These are phyloP conservation scores for Cynoglossus semilaevis DNA, from an alignment of 2,113 vertebrate genomes.

Conservation along the genomic window DNA sequence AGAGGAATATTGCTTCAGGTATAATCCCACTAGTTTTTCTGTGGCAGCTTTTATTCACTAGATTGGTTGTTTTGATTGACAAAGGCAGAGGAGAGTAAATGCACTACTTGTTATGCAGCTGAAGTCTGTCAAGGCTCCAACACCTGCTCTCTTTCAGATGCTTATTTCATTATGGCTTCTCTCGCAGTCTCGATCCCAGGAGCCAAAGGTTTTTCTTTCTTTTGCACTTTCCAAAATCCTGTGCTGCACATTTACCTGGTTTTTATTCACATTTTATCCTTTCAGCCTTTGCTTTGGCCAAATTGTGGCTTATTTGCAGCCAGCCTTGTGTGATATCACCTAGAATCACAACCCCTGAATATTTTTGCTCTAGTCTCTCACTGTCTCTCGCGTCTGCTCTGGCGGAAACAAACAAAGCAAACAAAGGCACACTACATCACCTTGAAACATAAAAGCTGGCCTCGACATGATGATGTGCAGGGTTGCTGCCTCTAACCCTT, in stretches of 20 bases:
- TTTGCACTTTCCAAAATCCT: slow-evolving; percentile 18
- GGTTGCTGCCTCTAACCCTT: slow-evolving; percentile 30
- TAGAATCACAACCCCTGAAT: slow-evolving; percentile 23
- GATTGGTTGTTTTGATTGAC: slow-evolving; percentile 70
- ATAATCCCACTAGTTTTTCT: slow-evolving; percentile 47
- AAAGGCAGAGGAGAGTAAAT: slow-evolving; percentile 63
- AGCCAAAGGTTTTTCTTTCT: slow-evolving; percentile 27
- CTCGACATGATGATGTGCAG: slow-evolving; percentile 8
- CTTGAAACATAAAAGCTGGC: slow-evolving; percentile 17
- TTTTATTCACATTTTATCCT: slow-evolving; percentile 15
- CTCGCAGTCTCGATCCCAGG: slow-evolving; percentile 35
- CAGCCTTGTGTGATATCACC: slow-evolving; percentile 23
- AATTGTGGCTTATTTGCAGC: slow-evolving; percentile 41
- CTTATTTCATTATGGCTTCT: slow-evolving; percentile 69
- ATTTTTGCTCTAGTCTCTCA: slow-evolving; percentile 41
- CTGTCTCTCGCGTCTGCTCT: slow-evolving; percentile 8
- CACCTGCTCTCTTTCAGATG: slow-evolving; percentile 72
- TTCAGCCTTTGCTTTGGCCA: slow-evolving; percentile 5
- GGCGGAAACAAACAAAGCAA: slow-evolving; percentile 13
- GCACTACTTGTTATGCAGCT: slow-evolving; percentile 74
- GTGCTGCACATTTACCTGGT: slow-evolving; percentile 53
- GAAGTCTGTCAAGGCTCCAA: slow-evolving; percentile 74
- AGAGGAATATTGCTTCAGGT: slow-evolving; percentile 29
- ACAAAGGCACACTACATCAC: slow-evolving; percentile 41
- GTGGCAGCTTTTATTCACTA: slow-evolving; percentile 55